Conservation (phyloP, 2,797 vertebrate species). For the Dendrocincla tyrannina region DNA sequence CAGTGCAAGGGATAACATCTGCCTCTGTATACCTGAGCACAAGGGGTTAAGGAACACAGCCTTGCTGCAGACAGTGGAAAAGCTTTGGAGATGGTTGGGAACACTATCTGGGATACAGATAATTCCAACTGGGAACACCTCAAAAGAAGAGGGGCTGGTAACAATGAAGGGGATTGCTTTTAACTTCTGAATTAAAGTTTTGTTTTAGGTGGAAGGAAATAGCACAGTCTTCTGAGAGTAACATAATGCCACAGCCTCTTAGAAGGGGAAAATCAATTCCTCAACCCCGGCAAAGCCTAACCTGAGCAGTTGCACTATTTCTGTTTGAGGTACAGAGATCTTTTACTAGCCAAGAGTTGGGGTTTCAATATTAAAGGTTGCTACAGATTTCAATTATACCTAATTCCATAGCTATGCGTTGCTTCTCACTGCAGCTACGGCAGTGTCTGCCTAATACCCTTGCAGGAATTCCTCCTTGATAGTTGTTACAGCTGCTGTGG, state of each 20-base stretch:
- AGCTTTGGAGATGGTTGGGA: neutral
- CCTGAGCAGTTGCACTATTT: neutral
- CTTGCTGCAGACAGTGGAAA: neutral
- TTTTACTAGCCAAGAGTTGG: neutral
- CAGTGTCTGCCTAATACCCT: neutral
- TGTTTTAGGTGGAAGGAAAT: neutral
- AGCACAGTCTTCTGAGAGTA: neutral
- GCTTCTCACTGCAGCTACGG: neutral
- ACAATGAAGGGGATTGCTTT: neutral
- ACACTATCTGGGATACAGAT: neutral
- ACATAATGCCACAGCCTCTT: neutral
- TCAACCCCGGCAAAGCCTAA: neutral
- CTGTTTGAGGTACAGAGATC: neutral
- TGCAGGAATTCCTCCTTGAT: neutral
- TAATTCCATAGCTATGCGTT: neutral
- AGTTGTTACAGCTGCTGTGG: neutral
- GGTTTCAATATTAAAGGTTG: neutral
- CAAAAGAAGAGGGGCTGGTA: neutral
- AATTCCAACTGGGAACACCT: neutral
- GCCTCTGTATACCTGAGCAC: constrained; percentile 94
- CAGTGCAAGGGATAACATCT: constrained; percentile 97
- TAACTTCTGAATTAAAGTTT: neutral
- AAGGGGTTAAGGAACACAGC: constrained; percentile 78
- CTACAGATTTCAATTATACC: neutral
- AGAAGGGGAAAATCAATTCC: neutral